These are phyloP conservation scores for Adela reaumurella DNA, from an alignment of 2,888 invertebrate genomes.

Conservation along the genomic window DNA sequence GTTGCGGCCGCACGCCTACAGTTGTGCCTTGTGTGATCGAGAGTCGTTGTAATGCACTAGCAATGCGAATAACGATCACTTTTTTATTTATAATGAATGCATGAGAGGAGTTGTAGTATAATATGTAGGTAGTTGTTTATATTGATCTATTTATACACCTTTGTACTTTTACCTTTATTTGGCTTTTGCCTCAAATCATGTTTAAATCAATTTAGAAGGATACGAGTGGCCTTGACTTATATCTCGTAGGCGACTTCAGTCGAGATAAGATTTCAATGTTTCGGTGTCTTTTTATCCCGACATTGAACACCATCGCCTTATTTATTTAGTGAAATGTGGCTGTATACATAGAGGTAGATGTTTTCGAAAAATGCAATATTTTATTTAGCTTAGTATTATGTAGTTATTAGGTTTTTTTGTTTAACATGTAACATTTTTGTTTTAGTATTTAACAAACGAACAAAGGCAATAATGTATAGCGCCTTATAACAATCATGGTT, in stretches of 20 bases:
- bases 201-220: not conserved
- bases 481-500: not conserved
- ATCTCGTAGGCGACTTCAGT: no score
- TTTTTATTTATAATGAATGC: not conserved
- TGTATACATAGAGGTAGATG: not conserved
- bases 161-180: not conserved
- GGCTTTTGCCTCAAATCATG: not conserved
- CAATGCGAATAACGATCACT: not conserved
- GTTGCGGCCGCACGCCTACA: slow-evolving; percentile 15
- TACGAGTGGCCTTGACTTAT: no score
- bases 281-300: no score
- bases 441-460: not conserved
- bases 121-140: not conserved
- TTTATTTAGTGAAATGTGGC: not conserved
- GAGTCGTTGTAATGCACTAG: not conserved
- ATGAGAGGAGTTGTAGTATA: not conserved
- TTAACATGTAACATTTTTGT: not conserved
- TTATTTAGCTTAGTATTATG: not conserved
- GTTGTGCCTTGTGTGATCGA: not conserved
- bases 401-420: not conserved
- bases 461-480: not conserved
- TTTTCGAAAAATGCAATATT: not conserved
- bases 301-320: no score
- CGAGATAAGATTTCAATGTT: no score
- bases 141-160: not conserved